These are phyloP conservation scores for Auanema sp. DNA, from an alignment of 2,888 invertebrate species.

Conservation along the genomic window DNA sequence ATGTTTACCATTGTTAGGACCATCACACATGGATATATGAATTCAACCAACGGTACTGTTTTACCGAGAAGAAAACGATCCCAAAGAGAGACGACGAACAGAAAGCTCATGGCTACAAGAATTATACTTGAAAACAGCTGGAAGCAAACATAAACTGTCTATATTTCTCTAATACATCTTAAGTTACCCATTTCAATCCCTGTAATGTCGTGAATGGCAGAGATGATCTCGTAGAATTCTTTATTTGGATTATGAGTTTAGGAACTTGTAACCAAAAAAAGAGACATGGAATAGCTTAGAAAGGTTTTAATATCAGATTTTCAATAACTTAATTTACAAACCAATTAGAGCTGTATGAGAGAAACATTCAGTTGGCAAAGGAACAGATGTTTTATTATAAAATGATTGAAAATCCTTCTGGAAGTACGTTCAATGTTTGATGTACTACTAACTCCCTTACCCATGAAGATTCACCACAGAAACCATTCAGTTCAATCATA, in stretches of 20 bases:
- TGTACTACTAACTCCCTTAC: too few species aligned
- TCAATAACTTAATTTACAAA: slow-evolving; percentile 1
- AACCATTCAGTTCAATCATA: too few species aligned
- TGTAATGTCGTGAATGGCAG: slow-evolving; percentile 53
- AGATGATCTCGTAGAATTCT: slow-evolving; percentile 24
- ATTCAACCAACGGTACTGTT: slow-evolving; percentile 44
- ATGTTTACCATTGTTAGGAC: slow-evolving; percentile 48
- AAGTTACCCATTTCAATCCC: slow-evolving; percentile 55
- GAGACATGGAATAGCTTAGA: slow-evolving; percentile 37
- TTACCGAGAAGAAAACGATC: slow-evolving; percentile 38
- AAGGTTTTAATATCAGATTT: not conserved
- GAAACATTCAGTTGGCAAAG: slow-evolving; percentile 31
- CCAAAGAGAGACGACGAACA: slow-evolving; percentile 47
- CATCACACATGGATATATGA: slow-evolving; percentile 51
- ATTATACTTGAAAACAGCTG: slow-evolving; percentile 38
- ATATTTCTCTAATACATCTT: not conserved
- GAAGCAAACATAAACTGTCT: slow-evolving; percentile 16
- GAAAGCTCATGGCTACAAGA: slow-evolving; percentile 34
- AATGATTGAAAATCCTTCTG: slow-evolving; percentile 23
- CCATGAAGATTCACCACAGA: too few species aligned
- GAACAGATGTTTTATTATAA: slow-evolving; percentile 17
- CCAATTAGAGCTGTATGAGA: slow-evolving; percentile 26
- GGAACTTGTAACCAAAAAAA: slow-evolving; percentile 56
- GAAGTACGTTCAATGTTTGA: slow-evolving; percentile 1
- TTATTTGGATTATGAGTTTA: slow-evolving; percentile 47